Base-by-base conservation (phyloP, 2,113 vertebrate genomes). In the Eulacestoma nigropectus region DNA sequence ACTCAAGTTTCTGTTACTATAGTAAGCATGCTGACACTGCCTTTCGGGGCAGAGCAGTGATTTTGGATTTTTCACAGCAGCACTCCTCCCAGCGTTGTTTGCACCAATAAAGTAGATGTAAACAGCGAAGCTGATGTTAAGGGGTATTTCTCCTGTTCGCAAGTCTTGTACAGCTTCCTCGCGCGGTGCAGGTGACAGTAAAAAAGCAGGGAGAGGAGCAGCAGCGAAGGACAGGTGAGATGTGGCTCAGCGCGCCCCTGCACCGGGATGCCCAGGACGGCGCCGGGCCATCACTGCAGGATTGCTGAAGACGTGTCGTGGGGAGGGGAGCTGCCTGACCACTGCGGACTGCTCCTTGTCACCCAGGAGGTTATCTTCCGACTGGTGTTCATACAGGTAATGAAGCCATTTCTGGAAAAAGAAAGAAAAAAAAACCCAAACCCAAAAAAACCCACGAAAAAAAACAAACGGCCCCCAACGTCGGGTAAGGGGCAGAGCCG, bases 271-370 rank as follows among this genome's bases (percentile, higher is more conserved):
- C 25, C 9, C 3, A 3, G 46, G 32, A 20, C 47, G 30, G 30
- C 0, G 1, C 37, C 0, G 8, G 50, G n/a, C 6, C 41, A 5
- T 3, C 16, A 0, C 5, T 62, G n/a, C 42, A 9, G 8, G n/a
- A 17, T 11, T 1, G 1, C 42, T 4, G 35, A n/a, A n/a, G 18
- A 14, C 15, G n/a, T 26, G 56, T 18, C 3, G 5, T 5, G 20
- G 32, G 39, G 5, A 2, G 29, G 8, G 3, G 4, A 30, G 20
- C 47, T 52, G 39, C 64, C 60, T 3, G 20, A 11, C 26, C 47
- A 4, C 30, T 18, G 18, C 35, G 1, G 15, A 19, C 37, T 6
- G 22, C 32, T 11, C 13, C 37, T 37, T 4, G 3, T 37, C 44
- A 8, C 33, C 30, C 23, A 8, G 22, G 11, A 52, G 13, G 1